Conservation (phyloP, 2,888 invertebrate genomes). For the Pachydiplax longipennis region DNA sequence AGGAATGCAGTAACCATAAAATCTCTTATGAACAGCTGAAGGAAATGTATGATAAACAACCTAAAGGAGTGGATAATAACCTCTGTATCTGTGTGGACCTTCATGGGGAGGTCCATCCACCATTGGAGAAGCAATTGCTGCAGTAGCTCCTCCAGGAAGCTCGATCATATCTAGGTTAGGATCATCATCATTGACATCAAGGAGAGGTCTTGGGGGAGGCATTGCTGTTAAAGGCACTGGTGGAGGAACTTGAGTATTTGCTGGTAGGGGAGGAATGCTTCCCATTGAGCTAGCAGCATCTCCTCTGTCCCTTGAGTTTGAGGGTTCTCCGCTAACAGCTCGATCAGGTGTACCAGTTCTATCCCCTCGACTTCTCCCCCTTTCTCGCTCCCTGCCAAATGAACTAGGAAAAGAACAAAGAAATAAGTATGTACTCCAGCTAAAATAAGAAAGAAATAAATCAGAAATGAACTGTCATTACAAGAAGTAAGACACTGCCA, state of each 20-base stretch:
- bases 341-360: constrained; percentile 3
- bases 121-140: neutral
- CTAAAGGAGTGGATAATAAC: neutral
- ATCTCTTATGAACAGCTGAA: too few species aligned
- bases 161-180: constrained; percentile 25
- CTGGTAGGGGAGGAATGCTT: neutral
- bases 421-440: neutral
- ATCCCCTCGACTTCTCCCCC: constrained; percentile 24
- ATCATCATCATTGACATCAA: constrained; percentile 21
- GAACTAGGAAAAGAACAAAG: neutral
- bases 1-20: too few species aligned
- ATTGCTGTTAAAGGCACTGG: constrained; percentile 36
- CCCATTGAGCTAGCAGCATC: neutral
- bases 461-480: neutral
- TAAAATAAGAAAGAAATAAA: neutral
- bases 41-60: too few species aligned
- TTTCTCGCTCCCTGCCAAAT: neutral
- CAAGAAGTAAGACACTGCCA: too few species aligned
- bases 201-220: constrained; percentile 26
- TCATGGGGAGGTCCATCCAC: constrained; percentile 17
- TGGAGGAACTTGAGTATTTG: constrained; percentile 23
- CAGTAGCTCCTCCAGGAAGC: constrained; percentile 10
- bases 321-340: neutral
- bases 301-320: neutral
- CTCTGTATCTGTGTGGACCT: constrained; percentile 10